Percentiles rank a stretch among this genome's conserved stretches.
phyloP scores from a whole-genome alignment of 2,888 invertebrate genomes.

The Drosophila acutilabella region DNA sequence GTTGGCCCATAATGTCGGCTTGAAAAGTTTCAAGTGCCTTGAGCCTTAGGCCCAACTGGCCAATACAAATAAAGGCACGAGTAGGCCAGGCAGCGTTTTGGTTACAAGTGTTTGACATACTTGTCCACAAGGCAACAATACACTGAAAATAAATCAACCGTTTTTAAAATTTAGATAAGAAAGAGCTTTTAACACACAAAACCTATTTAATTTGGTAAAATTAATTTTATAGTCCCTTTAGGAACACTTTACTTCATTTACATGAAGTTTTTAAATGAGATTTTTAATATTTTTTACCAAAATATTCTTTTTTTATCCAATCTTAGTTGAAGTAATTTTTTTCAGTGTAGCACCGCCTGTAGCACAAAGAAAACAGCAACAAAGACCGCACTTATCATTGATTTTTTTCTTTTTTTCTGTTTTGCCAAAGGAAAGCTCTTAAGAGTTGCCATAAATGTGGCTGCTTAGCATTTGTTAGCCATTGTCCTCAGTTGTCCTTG shows the following conservation, averaged over 20 bases:
- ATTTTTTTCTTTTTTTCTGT: slow-evolving; percentile 35
- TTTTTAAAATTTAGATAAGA: too few relatives aligned
- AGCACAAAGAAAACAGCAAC: neutral
- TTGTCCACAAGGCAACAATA: slow-evolving; percentile 26
- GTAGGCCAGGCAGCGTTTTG: slow-evolving; percentile 42
- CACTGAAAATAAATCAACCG: neutral
- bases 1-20: slow-evolving; percentile 39
- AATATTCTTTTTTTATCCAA: too few relatives aligned
- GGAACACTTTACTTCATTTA: too few relatives aligned
- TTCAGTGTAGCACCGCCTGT: neutral
- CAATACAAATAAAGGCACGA: slow-evolving; percentile 24
- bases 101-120: slow-evolving; percentile 70
- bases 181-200: neutral
- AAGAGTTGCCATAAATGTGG: slow-evolving; percentile 3
- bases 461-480: slow-evolving; percentile 22
- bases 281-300: too few relatives aligned
- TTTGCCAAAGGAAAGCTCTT: slow-evolving; percentile 6
- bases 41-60: slow-evolving; percentile 28
- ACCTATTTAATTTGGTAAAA: too few relatives aligned
- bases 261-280: too few relatives aligned
- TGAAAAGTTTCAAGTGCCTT: slow-evolving; percentile 60
- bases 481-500: slow-evolving; percentile 56
- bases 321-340: neutral
- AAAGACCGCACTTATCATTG: slow-evolving; percentile 45
- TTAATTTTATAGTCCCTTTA: too few relatives aligned